A percentile compares a stretch with the other conserved stretches of the same genome.
Evolutionary conservation across 2,888 invertebrate genomes (phyloP).

Genomic region (Cetonia aurata): DNA sequence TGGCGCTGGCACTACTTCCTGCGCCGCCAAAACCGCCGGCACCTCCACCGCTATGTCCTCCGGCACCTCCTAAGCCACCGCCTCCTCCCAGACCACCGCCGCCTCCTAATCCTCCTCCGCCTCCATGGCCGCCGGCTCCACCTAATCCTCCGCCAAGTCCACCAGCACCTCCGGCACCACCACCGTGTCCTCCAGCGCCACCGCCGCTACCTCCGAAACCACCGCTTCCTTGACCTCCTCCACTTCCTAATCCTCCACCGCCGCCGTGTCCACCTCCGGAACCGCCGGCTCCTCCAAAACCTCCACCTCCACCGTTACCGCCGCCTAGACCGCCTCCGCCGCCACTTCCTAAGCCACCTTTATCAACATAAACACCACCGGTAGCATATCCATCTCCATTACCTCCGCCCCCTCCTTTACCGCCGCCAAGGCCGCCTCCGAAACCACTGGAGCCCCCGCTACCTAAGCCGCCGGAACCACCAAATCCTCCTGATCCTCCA

Average conservation of each 20-base stretch:
- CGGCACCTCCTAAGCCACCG: not conserved
- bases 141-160: constrained; percentile 37
- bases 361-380: constrained; percentile 41
- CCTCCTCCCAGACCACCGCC: constrained; percentile 26
- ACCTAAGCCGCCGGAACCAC: constrained; percentile 22
- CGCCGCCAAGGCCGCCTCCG: constrained; percentile 44
- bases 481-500: constrained; percentile 27
- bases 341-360: constrained; percentile 43
- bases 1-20: constrained; percentile 34
- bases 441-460: constrained; percentile 22
- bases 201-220: constrained; percentile 26
- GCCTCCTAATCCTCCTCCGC: constrained; percentile 35
- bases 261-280: constrained; percentile 34
- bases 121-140: constrained; percentile 2
- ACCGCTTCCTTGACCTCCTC: constrained; percentile 31
- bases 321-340: constrained; percentile 26
- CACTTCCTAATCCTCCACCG: constrained; percentile 36
- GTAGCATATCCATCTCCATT: constrained; percentile 35
- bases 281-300: constrained; percentile 33
- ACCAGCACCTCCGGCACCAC: constrained; percentile 43
- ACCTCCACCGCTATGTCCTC: constrained; percentile 13
- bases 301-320: constrained; percentile 39
- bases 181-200: constrained; percentile 22
- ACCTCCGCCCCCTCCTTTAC: constrained; percentile 1
- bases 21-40: constrained; percentile 38